Evolutionary conservation across 2,797 vertebrate species (phyloP).

Genomic region (Epinephelus malabaricus): DNA sequence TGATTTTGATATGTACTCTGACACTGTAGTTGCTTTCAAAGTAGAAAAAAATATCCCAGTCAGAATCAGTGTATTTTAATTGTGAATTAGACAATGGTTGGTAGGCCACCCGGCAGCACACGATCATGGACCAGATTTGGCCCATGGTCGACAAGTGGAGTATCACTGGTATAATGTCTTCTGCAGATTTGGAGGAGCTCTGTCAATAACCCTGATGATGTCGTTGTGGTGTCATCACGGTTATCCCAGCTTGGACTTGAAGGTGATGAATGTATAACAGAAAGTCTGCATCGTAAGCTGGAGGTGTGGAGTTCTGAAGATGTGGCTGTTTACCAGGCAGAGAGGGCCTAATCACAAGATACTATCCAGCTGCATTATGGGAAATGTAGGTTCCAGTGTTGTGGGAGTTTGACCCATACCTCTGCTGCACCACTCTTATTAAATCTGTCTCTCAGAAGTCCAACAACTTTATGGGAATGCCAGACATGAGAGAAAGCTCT

Average conservation of each 20-base stretch:
- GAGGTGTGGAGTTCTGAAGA: conserved; percentile 5
- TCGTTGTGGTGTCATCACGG: neutral
- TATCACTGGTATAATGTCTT: neutral
- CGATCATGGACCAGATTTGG: too few relatives aligned
- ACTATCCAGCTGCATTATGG: conserved; percentile 24
- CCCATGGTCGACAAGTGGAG: too few relatives aligned
- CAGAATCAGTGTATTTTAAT: too few relatives aligned
- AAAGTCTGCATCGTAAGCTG: neutral
- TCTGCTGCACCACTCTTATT: neutral
- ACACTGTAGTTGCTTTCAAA: too few relatives aligned
- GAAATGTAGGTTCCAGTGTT: conserved; percentile 6
- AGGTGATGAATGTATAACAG: neutral
- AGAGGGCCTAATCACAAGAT: conserved; percentile 9
- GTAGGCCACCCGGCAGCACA: too few relatives aligned
- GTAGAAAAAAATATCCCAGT: too few relatives aligned
- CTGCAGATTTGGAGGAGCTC: neutral
- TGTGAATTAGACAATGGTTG: too few relatives aligned
- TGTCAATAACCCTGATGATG: neutral
- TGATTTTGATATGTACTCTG: too few relatives aligned
- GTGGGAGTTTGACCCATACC: conserved; percentile 3
- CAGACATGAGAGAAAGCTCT: neutral
- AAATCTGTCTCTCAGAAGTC: neutral
- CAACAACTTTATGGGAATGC: neutral
- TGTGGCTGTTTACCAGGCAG: conserved; percentile 2
- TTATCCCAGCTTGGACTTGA: neutral